Evolutionary conservation across 2,888 invertebrate species (phyloP).

Genomic region (Halictus ligatus): DNA sequence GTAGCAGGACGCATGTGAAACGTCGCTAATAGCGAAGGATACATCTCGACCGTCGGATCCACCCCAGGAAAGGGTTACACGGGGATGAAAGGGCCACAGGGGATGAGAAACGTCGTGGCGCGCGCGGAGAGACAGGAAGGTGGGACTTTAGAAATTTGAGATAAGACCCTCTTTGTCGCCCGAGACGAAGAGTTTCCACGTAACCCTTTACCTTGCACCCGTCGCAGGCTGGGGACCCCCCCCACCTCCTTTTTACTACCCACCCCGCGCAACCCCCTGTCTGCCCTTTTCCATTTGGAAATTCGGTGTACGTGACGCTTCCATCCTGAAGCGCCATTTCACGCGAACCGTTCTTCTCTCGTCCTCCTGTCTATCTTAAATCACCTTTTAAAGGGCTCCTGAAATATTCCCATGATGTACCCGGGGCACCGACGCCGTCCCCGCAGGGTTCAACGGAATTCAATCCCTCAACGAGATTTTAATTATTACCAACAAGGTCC

Average conservation of each 20-base stretch:
- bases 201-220: conserved; percentile 68
- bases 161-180: conserved; percentile 68
- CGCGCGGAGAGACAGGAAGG: conserved; percentile 54
- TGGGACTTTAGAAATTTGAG: conserved; percentile 70
- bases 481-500: conserved; percentile 34
- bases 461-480: conserved; percentile 42
- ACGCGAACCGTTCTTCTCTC: conserved; percentile 14
- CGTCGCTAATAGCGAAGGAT: conserved; percentile 55
- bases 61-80: conserved; percentile 31
- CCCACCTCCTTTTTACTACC: background rate
- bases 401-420: conserved; percentile 39
- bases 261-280: conserved; percentile 35
- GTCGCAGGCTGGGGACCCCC: conserved; percentile 39
- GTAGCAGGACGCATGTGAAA: conserved; percentile 40
- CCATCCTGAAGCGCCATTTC: conserved; percentile 26
- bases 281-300: conserved; percentile 47
- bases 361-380: conserved; percentile 42
- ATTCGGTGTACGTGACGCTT: conserved; percentile 50
- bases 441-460: conserved; percentile 7
- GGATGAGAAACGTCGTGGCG: conserved; percentile 37
- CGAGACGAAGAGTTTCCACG: conserved; percentile 67
- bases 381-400: conserved; percentile 39
- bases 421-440: background rate
- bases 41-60: conserved; percentile 36
- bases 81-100: conserved; percentile 27